Evolutionary conservation across 2,888 invertebrate species (phyloP).

Genomic region (Limenitis camilla): DNA sequence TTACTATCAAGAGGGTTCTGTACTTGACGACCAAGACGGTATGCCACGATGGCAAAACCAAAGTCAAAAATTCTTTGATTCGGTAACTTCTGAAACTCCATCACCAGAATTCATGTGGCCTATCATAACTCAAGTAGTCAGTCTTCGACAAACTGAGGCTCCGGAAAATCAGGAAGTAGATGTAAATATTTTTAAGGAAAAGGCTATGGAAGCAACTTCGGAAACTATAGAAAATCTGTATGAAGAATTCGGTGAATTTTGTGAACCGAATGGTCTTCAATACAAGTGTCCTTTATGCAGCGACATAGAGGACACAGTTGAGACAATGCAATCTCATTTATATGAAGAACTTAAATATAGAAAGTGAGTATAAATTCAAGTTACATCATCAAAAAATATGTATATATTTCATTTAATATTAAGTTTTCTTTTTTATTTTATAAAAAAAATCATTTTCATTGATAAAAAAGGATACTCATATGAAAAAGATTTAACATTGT

Average conservation of each 20-base stretch:
- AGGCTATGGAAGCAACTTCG: conserved; percentile 33
- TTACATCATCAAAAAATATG: not conserved
- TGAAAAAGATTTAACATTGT: too few species aligned
- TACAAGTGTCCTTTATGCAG: conserved; percentile 78
- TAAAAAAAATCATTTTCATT: too few species aligned
- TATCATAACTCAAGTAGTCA: conserved; percentile 6
- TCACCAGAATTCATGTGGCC: conserved; percentile 14
- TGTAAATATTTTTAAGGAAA: conserved; percentile 55
- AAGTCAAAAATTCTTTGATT: conserved; percentile 33
- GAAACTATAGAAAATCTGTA: conserved; percentile 39
- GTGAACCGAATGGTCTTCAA: conserved; percentile 70
- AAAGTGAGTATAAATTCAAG: conserved; percentile 59
- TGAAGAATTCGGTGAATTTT: conserved; percentile 46
- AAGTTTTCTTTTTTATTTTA: too few species aligned
- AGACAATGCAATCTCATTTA: conserved; percentile 79
- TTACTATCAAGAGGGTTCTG: conserved; percentile 68
- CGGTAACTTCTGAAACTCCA: conserved; percentile 34
- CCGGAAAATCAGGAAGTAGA: conserved; percentile 30
- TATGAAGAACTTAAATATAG: conserved; percentile 79
- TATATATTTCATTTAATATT: not conserved
- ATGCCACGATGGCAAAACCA: conserved; percentile 54
- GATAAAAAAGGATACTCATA: too few species aligned
- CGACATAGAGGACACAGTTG: conserved; percentile 71
- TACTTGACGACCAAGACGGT: conserved; percentile 46
- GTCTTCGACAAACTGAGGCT: conserved; percentile 13